These are phyloP conservation scores for Dicaeum eximium DNA, from an alignment of 2,113 vertebrate species.

Conservation along the genomic window DNA sequence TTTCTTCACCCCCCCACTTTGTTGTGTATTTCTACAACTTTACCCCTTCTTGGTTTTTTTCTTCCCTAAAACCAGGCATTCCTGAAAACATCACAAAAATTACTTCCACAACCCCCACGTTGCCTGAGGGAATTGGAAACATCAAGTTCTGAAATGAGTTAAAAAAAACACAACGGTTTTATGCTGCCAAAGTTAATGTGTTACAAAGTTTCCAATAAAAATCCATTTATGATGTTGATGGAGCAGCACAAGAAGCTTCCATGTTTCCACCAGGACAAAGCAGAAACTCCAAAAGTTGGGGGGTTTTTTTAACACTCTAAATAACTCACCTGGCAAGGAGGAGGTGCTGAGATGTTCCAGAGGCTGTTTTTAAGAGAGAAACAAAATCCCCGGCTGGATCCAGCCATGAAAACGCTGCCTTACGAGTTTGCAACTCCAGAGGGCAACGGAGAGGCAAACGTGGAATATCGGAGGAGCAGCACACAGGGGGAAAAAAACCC, in stretches of 20 bases:
- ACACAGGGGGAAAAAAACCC: constrained; percentile 42
- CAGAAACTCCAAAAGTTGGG: neutral
- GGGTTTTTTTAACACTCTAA: neutral
- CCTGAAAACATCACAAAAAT: neutral
- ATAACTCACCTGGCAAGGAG: neutral
- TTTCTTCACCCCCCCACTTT: neutral
- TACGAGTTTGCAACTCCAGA: constrained; percentile 66
- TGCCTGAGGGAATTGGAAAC: neutral
- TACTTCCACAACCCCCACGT: neutral
- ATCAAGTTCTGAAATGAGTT: fast-evolving
- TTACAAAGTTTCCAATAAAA: neutral
- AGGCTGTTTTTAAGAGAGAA: neutral
- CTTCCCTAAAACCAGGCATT: neutral
- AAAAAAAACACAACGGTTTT: neutral
- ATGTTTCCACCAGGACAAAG: neutral
- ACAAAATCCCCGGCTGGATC: neutral
- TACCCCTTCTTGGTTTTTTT: fast-evolving
- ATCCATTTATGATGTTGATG: neutral
- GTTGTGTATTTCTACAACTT: neutral
- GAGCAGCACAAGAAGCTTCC: neutral
- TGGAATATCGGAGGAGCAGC: constrained; percentile 4
- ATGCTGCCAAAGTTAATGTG: neutral
- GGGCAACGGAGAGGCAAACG: constrained; percentile 68
- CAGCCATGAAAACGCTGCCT: neutral
- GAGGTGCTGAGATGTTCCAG: neutral